Percentiles rank a stretch among this genome's conserved stretches.
Evolutionary conservation across 1,140 invertebrate species (phyloP).

Genomic region (Liolophura sinensis): DNA sequence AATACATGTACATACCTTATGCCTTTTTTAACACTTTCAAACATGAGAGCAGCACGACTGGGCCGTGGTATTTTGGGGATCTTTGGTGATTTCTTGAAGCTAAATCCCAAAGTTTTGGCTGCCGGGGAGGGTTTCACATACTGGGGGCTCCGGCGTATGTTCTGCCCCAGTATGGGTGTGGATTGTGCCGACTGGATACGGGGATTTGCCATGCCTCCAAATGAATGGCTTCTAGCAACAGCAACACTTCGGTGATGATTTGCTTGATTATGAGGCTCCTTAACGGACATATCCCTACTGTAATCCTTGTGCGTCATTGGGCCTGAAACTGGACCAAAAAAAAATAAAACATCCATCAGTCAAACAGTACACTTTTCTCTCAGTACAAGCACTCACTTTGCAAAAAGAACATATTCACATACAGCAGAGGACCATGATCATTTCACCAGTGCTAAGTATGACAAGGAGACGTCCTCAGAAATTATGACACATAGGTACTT

Average conservation of each 20-base stretch:
- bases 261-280: no score
- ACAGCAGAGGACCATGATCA: no score
- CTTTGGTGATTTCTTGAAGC: conserved; percentile 49
- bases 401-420: no score
- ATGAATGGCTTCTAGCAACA: conserved; percentile 46
- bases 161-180: not conserved
- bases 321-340: no score
- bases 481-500: no score
- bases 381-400: no score
- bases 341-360: no score
- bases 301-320: no score
- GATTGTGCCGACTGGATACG: conserved; percentile 11
- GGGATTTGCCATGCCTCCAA: conserved; percentile 40
- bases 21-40: conserved; percentile 54
- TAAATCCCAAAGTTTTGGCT: conserved; percentile 17
- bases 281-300: no score
- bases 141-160: conserved; percentile 31
- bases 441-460: no score
- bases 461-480: no score
- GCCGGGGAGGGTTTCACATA: conserved; percentile 40
- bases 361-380: no score
- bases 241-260: conserved; percentile 7
- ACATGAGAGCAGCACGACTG: conserved; percentile 53
- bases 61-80: conserved; percentile 58
- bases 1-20: conserved; percentile 41